Percentiles rank a stretch among this genome's conserved stretches.
phyloP scores from a whole-genome alignment of 2,888 invertebrate species.

The Meloe dianella region DNA sequence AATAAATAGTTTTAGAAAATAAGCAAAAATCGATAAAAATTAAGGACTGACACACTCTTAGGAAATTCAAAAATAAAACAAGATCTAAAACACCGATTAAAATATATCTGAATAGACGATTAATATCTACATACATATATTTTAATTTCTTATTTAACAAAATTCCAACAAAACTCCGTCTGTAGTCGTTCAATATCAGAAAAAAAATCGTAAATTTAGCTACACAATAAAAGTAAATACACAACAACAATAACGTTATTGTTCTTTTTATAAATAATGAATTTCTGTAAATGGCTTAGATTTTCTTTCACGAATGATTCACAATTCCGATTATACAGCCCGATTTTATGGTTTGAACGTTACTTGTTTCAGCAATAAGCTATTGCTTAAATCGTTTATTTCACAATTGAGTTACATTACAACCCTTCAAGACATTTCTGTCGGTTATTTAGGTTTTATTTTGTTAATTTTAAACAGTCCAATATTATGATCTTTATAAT shows the following conservation, averaged over 20 bases:
- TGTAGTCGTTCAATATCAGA: not conserved
- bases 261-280: not conserved
- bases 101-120: not conserved
- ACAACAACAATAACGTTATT: slow-evolving; percentile 3
- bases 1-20: too few species aligned
- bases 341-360: not conserved
- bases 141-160: too few species aligned
- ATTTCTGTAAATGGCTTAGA: not conserved
- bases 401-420: not conserved
- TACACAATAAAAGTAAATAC: not conserved
- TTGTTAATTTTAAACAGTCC: too few species aligned
- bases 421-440: not conserved
- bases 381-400: not conserved
- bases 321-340: not conserved
- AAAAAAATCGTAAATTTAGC: not conserved
- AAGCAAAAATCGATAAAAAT: too few species aligned
- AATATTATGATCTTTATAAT: too few species aligned
- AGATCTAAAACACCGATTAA: not conserved
- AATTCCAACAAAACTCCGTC: too few species aligned
- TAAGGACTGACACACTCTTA: too few species aligned
- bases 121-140: not conserved
- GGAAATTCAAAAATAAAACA: not conserved
- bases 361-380: slow-evolving; percentile 1
- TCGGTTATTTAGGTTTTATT: too few species aligned
- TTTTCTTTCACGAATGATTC: slow-evolving; percentile 1